These are phyloP conservation scores for Eucidaris tribuloides DNA, from an alignment of 35 echinoderm and acorn worm genomes.

Conservation along the genomic window DNA sequence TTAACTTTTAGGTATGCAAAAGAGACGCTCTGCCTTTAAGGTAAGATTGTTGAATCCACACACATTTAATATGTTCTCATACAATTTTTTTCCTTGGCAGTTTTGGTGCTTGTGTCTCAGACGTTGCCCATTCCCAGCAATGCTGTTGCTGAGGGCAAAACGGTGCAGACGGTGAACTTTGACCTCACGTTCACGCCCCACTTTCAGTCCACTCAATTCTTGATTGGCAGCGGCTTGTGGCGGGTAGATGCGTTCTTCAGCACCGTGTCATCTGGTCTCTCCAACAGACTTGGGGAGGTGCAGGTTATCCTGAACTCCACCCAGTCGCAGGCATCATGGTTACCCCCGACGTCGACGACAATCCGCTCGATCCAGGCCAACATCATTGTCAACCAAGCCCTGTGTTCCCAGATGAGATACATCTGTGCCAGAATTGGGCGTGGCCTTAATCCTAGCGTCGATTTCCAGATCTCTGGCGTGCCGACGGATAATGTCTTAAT, in stretches of 20 bases:
- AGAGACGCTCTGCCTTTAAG: background rate
- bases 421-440: slow-evolving; percentile 63
- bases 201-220: background rate
- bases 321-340: slow-evolving; percentile 47
- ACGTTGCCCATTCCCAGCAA: slow-evolving; percentile 28
- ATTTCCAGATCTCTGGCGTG: slow-evolving; percentile 53
- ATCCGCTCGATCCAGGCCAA: slow-evolving; percentile 31
- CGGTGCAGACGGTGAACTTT: slow-evolving; percentile 36
- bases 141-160: slow-evolving; percentile 33
- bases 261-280: background rate
- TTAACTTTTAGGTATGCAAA: background rate
- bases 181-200: slow-evolving; percentile 54
- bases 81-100: slow-evolving; percentile 22
- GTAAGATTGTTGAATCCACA: background rate
- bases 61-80: background rate
- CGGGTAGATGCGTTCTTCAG: slow-evolving; percentile 39
- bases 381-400: background rate
- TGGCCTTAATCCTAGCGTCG: background rate
- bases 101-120: slow-evolving; percentile 34
- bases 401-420: slow-evolving; percentile 41
- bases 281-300: background rate
- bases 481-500: slow-evolving; percentile 37
- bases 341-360: slow-evolving; percentile 1
- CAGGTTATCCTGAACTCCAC: background rate
- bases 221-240: slow-evolving; percentile 62